A percentile compares a stretch with the other conserved stretches of the same genome.
Conservation (phyloP, 2,113 vertebrate genomes). For the Aegithalos caudatus region DNA sequence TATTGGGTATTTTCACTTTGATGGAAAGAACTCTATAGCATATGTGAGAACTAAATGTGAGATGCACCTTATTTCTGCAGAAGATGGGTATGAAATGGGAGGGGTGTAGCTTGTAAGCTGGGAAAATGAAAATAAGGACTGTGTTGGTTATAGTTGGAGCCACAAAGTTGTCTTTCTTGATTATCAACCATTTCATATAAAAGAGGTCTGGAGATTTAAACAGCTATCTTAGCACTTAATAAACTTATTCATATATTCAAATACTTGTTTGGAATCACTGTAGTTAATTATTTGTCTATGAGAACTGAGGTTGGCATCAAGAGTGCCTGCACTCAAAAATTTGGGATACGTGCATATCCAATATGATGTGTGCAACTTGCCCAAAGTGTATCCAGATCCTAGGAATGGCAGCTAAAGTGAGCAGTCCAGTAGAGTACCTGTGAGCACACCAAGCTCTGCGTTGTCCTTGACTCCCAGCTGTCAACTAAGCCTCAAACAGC, state of each 20-base stretch:
- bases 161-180: background rate
- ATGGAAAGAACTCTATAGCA: background rate
- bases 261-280: background rate
- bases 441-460: too few relatives aligned
- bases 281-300: background rate
- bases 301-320: background rate
- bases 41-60: background rate
- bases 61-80: background rate
- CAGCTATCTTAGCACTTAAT: background rate
- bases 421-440: background rate
- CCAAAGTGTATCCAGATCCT: background rate
- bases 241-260: background rate
- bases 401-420: background rate
- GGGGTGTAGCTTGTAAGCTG: background rate
- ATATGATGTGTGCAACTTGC: background rate
- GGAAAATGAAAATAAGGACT: background rate
- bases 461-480: background rate
- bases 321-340: background rate
- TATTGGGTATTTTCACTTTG: background rate
- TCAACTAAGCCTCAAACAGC: background rate
- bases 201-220: background rate
- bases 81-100: background rate
- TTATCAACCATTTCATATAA: background rate
- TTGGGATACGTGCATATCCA: background rate
- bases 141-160: background rate